Base-by-base conservation (phyloP, 1,140 invertebrate species). In the Polyergus mexicanus region DNA sequence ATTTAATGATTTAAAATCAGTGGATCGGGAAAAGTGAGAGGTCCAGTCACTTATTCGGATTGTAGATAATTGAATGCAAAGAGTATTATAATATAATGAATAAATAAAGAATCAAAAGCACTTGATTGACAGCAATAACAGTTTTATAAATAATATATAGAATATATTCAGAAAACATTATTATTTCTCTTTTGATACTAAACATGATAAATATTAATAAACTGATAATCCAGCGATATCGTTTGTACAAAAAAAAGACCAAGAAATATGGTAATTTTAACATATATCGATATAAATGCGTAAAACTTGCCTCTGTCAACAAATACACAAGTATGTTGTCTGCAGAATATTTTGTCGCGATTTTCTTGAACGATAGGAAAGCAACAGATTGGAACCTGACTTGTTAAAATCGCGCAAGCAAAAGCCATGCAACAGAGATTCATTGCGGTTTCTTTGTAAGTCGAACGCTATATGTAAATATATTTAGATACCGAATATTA, bases 321-420 rank as follows among this genome's bases (percentile, higher is more conserved):
- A 47, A 47, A 8, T n/a, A 35, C 3, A 22, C 35, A 41, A 25
- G 62, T n/a, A 25, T 58, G 16, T 66, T 51, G 16, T 38, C 22
- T 3, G 7, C 19, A 19, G 25, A 32, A 19, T n/a, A 60, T 16
- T 69, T 54, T 32, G 19, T 8, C 3, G 47, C 22, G 63, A 80
- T 54, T 87, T 87, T 87, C 68, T 88, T 72, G 75, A 77, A 22
- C 62, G 65, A 75, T n/a, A 74, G 62, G 84, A 80, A 86, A 90
- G 88, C 90, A 91, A 91, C 90, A 91, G 90, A 88, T 91, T 88
- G 72, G 35, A 41, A 77, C 88, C 84, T 88, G 90, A 91, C 86
- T 90, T 91, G 90, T 90, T 90, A 72, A 28, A 28, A 28, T 28
- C 25, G 78, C 76, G 74, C 86, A 65, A 38, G 66, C 71, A 62